These are phyloP conservation scores for Ciconia maguari DNA, from an alignment of 2,113 vertebrate genomes.

Conservation along the genomic window DNA sequence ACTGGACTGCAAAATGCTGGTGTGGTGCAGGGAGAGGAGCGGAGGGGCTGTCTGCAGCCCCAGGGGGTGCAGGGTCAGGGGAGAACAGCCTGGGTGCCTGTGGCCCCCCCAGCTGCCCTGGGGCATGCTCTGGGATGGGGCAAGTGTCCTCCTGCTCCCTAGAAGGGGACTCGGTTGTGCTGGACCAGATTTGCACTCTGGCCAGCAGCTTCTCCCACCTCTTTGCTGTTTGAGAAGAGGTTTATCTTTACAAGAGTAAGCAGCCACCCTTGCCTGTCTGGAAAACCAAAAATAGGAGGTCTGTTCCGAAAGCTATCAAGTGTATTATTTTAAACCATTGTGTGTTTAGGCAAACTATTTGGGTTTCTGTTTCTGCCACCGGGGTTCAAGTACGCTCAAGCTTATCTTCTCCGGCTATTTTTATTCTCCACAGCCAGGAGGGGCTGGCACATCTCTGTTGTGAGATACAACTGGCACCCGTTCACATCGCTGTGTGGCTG, in stretches of 20 bases:
- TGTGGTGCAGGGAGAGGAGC: not conserved
- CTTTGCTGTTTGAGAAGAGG: not conserved
- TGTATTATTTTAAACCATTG: not conserved
- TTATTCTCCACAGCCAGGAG: slow-evolving; percentile 17
- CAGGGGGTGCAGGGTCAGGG: not conserved
- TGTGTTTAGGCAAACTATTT: not conserved
- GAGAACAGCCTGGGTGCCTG: not conserved
- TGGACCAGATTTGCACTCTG: not conserved
- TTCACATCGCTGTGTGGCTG: not conserved
- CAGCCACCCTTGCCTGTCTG: not conserved
- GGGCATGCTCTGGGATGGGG: not conserved
- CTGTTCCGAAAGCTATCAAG: not conserved
- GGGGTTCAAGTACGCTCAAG: not conserved
- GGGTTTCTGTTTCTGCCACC: slow-evolving; percentile 17
- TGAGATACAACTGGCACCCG: not conserved
- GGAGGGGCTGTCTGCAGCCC: not conserved
- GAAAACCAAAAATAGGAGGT: not conserved
- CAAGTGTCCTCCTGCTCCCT: not conserved
- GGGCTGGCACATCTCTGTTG: slow-evolving; percentile 35
- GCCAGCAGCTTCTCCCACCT: not conserved
- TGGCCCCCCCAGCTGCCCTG: not conserved
- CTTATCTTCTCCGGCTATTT: slow-evolving; percentile 20
- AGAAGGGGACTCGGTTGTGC: fast-evolving
- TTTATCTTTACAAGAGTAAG: not conserved
- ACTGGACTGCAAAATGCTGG: not conserved